A percentile compares a stretch with the other conserved stretches of the same genome.
Conservation (phyloP, 2,113 vertebrate genomes). For the Ranitomeya variabilis region DNA sequence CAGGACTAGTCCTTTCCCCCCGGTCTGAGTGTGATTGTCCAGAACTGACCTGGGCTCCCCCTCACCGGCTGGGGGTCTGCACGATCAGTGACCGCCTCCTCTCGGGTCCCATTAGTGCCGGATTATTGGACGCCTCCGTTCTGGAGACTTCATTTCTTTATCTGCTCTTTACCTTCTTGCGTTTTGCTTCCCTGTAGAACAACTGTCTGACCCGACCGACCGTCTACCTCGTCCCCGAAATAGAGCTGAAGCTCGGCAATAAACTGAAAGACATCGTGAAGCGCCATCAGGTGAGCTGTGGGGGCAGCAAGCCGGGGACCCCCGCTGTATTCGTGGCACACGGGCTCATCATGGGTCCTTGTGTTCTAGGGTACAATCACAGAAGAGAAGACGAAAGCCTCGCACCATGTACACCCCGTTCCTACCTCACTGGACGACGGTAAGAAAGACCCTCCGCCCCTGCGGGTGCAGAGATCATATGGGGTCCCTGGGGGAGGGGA, state of each 20-base stretch:
- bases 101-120: too few relatives aligned
- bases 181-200: slow-evolving; percentile 74
- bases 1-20: too few relatives aligned
- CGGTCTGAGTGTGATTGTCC: too few relatives aligned
- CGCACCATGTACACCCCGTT: slow-evolving; percentile 89
- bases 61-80: too few relatives aligned
- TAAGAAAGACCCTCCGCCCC: slow-evolving; percentile 60
- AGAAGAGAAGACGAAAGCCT: slow-evolving; percentile 94
- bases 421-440: slow-evolving; percentile 88
- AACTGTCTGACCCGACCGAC: slow-evolving; percentile 92
- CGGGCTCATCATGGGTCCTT: background rate
- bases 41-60: too few relatives aligned
- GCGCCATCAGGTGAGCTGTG: slow-evolving; percentile 86
- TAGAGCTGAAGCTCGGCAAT: slow-evolving; percentile 90
- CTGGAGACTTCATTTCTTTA: too few relatives aligned
- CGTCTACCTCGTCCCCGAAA: slow-evolving; percentile 90
- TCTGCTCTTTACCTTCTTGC: slow-evolving; percentile 24
- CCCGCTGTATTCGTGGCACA: too few relatives aligned
- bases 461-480: background rate
- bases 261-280: slow-evolving; percentile 97
- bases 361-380: slow-evolving; percentile 85
- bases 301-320: too few relatives aligned
- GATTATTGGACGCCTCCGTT: too few relatives aligned
- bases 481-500: too few relatives aligned
- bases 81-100: too few relatives aligned